phyloP scores from a whole-genome alignment of 2,113 vertebrate species.

The Alouatta palliata region DNA sequence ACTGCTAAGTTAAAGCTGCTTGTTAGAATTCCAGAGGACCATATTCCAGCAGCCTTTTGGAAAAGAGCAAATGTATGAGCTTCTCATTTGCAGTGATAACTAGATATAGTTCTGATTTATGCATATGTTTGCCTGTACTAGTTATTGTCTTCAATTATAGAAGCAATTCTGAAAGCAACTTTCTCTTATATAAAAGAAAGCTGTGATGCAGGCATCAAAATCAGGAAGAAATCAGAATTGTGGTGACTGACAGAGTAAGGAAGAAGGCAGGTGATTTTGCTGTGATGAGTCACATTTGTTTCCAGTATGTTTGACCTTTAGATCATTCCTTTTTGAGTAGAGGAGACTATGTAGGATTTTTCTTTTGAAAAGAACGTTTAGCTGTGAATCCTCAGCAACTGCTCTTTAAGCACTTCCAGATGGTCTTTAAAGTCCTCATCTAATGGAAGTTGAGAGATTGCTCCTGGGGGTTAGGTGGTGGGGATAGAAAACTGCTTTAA shows the following conservation, averaged over 20 bases:
- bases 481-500: background rate
- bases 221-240: background rate
- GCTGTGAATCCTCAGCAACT: slow-evolving; percentile 11
- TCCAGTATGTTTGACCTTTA: slow-evolving; percentile 2
- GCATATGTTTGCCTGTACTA: background rate
- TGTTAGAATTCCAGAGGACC: background rate
- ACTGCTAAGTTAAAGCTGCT: background rate
- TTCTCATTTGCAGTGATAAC: background rate
- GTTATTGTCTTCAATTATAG: background rate
- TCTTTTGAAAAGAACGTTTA: slow-evolving; percentile 42
- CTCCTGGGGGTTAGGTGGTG: background rate
- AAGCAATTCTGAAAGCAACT: background rate
- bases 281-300: slow-evolving; percentile 42
- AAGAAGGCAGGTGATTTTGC: background rate
- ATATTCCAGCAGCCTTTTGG: background rate
- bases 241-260: background rate
- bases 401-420: slow-evolving; percentile 58
- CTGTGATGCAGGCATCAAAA: background rate
- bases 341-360: slow-evolving; percentile 23
- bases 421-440: slow-evolving; percentile 28
- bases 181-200: background rate
- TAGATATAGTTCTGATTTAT: background rate
- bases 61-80: background rate
- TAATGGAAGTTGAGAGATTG: background rate
- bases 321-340: background rate